Evolutionary conservation across 2,888 invertebrate species (phyloP), one percentile per base, ranked within the genome.

Genomic region (Patella ulyssiponensis): DNA sequence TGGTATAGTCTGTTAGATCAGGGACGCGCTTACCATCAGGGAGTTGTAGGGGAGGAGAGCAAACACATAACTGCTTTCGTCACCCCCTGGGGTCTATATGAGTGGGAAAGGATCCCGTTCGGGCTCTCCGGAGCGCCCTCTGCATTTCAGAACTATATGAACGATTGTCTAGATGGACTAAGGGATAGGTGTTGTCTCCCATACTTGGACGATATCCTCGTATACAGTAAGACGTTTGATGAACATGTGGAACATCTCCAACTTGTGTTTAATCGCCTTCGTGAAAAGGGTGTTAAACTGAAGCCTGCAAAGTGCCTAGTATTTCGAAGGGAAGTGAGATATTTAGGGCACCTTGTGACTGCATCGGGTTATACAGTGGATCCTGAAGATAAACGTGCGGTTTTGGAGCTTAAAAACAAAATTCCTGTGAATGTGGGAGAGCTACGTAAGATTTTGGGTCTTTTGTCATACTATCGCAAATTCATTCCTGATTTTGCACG

Each of bases 81-180:
- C 15, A 78, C 75, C 1, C 75, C 78, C 27, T 64, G 70, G 54
- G 81, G 81, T 1, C 71, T 83, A 20, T 82, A 69, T n/a, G 75
- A 82, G 23, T 83, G 77, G 73, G 15, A 58, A 15, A 58, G 58
- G 58, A 53, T 79, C 12, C 74, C 69, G 4, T 78, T 78, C 56
- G 78, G 77, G 12, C 56, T 77, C 0, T 70, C 77, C 2, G 73
- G 73, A 51, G 58, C 77, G 4, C 27, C 58, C 7, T 72, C 69
- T 15, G 51, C 69, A 17, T 52, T 73, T 73, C 73, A 77, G 69
- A 64, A 64, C 27, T 64, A 56, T 44, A 79, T 79, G 79, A 69
- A 76, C n/a, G 15, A 51, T n/a, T 73, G 76, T 20, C 27, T 79
- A 3, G 33, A 69, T 52, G 75, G 75, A 14, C 17, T 76, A 17